phyloP scores from a whole-genome alignment of 2,113 vertebrate species.

The Pleuronectes platessa region DNA sequence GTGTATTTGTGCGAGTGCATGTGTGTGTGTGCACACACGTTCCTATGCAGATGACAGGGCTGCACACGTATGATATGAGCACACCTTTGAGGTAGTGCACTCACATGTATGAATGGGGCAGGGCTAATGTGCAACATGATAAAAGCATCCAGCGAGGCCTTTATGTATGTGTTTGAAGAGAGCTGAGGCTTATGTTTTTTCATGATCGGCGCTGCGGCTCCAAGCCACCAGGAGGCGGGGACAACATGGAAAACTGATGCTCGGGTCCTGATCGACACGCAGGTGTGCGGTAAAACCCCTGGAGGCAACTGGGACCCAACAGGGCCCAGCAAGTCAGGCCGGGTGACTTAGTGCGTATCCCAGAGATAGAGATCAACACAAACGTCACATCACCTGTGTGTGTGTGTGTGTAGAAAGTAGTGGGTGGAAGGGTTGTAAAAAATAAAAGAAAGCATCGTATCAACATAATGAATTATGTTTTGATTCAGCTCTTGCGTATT shows the following conservation, averaged over 20 bases:
- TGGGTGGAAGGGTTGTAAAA: conserved; percentile 41
- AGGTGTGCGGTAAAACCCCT: conserved; percentile 75
- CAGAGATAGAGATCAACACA: conserved; percentile 72
- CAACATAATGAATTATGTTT: conserved; percentile 83
- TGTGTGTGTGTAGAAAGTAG: neutral
- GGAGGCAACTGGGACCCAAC: conserved; percentile 69
- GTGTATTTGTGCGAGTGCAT: conserved; percentile 41
- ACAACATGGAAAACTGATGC: conserved; percentile 43
- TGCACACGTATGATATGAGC: conserved; percentile 74
- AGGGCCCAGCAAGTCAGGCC: conserved; percentile 76
- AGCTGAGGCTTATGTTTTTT: conserved; percentile 45
- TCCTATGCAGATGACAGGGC: conserved; percentile 77
- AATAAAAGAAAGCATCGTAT: conserved; percentile 48
- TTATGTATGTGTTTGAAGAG: conserved; percentile 59
- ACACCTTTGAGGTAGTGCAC: conserved; percentile 75
- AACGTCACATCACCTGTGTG: conserved; percentile 44
- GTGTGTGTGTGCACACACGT: conserved; percentile 1
- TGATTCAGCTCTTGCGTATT: conserved; percentile 74
- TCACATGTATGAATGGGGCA: conserved; percentile 61
- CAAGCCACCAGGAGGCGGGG: conserved; percentile 67
- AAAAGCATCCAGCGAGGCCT: conserved; percentile 69
- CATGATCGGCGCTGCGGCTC: conserved; percentile 39
- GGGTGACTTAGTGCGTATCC: conserved; percentile 74
- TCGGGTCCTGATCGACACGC: conserved; percentile 53
- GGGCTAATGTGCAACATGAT: conserved; percentile 74